These are phyloP conservation scores for Drosophila infuscata DNA, from an alignment of 2,888 invertebrate genomes.

Conservation along the genomic window DNA sequence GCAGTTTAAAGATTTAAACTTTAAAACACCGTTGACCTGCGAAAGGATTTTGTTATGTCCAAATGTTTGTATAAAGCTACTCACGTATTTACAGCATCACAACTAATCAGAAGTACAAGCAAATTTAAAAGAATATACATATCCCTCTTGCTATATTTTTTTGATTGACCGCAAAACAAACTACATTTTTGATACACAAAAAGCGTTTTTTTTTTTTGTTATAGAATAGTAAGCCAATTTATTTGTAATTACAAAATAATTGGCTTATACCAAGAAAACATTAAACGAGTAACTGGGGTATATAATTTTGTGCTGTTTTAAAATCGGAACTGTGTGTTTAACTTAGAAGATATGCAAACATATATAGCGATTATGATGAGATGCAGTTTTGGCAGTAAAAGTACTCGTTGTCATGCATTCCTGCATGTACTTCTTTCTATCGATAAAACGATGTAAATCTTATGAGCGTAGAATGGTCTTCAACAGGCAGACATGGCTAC, in stretches of 20 bases:
- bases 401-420: background rate
- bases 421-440: no score
- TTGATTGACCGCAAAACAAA: background rate
- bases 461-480: no score
- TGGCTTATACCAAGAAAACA: background rate
- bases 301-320: background rate
- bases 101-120: background rate
- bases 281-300: no score
- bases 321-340: background rate
- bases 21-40: background rate
- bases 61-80: background rate
- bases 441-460: no score
- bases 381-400: background rate
- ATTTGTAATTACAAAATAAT: background rate
- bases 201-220: no score
- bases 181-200: no score
- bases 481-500: background rate
- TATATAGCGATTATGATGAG: background rate
- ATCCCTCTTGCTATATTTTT: background rate
- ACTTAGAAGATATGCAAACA: background rate
- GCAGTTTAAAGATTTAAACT: background rate
- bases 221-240: background rate
- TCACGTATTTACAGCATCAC: background rate
- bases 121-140: background rate
- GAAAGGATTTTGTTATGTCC: background rate